Conservation (phyloP, 2,797 vertebrate genomes). For the Poeciliopsis presidionis region DNA sequence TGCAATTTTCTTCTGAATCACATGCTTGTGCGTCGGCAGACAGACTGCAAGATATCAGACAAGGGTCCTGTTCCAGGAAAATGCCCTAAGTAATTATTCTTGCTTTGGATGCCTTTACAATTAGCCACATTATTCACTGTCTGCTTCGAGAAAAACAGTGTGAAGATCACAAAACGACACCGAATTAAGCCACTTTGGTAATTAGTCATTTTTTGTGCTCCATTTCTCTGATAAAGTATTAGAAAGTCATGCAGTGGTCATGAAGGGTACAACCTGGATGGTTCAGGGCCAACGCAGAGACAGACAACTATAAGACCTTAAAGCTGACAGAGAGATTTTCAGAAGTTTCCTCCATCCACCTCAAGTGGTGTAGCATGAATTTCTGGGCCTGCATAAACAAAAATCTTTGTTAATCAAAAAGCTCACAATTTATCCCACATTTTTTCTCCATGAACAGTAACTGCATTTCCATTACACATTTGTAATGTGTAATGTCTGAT, state of each 20-base stretch:
- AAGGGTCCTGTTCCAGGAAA: slow-evolving; percentile 13
- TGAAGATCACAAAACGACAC: neutral
- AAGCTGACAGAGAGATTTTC: too few relatives aligned
- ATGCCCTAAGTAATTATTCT: slow-evolving; percentile 2
- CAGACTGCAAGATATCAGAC: slow-evolving; percentile 13
- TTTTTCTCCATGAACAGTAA: too few relatives aligned
- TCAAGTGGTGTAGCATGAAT: too few relatives aligned
- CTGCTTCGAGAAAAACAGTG: neutral
- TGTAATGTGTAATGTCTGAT: too few relatives aligned
- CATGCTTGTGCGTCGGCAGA: slow-evolving; percentile 20
- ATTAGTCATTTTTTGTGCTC: neutral
- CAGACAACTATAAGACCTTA: neutral
- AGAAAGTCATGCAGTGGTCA: neutral
- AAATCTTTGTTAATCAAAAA: too few relatives aligned
- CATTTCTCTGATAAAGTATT: neutral
- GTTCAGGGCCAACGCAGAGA: neutral
- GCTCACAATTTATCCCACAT: too few relatives aligned
- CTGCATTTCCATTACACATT: too few relatives aligned
- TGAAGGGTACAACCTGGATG: neutral
- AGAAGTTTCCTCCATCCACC: too few relatives aligned
- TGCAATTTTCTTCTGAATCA: slow-evolving; percentile 23
- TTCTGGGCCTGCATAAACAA: too few relatives aligned
- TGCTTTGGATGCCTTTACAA: neutral
- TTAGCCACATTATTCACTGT: slow-evolving; percentile 1
- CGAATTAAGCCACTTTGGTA: neutral